Evolutionary conservation across 1,140 invertebrate species (phyloP).

Genomic region (Harpegnathos saltator): DNA sequence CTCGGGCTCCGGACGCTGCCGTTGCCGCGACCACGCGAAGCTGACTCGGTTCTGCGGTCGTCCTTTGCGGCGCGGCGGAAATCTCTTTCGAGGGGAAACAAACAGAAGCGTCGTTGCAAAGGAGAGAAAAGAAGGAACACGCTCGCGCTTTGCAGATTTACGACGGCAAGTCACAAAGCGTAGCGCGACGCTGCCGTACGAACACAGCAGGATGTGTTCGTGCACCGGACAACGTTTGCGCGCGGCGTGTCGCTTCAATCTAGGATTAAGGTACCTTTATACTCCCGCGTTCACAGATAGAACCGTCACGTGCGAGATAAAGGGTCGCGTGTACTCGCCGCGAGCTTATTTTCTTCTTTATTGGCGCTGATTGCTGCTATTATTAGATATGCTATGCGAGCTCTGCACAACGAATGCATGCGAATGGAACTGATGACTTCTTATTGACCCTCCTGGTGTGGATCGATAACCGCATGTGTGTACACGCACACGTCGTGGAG

Average conservation of each 20-base stretch:
- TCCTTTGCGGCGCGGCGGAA: no score
- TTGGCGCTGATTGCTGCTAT: conserved; percentile 75
- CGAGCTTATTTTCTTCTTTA: conserved; percentile 70
- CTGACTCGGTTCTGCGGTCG: no score
- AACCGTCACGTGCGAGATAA: conserved; percentile 61
- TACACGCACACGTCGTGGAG: not conserved
- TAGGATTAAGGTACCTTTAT: conserved; percentile 72
- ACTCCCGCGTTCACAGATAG: conserved; percentile 55
- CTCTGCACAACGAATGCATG: conserved; percentile 55
- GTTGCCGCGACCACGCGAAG: no score
- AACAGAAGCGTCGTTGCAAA: not conserved
- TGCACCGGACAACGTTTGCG: not conserved
- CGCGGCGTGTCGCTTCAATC: conserved; percentile 5
- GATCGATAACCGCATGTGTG: conserved; percentile 46
- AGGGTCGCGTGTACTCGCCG: conserved; percentile 53
- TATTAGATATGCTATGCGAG: conserved; percentile 67
- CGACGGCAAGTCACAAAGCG: no score
- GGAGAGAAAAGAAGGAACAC: not conserved
- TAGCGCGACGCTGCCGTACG: no score
- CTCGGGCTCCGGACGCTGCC: no score
- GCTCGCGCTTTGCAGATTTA: no score
- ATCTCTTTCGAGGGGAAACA: no score
- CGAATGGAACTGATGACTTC: conserved; percentile 56
- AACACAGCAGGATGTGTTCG: not conserved
- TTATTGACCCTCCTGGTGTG: conserved; percentile 63